Conservation (phyloP, 2,113 vertebrate genomes). For the Passer montanus region DNA sequence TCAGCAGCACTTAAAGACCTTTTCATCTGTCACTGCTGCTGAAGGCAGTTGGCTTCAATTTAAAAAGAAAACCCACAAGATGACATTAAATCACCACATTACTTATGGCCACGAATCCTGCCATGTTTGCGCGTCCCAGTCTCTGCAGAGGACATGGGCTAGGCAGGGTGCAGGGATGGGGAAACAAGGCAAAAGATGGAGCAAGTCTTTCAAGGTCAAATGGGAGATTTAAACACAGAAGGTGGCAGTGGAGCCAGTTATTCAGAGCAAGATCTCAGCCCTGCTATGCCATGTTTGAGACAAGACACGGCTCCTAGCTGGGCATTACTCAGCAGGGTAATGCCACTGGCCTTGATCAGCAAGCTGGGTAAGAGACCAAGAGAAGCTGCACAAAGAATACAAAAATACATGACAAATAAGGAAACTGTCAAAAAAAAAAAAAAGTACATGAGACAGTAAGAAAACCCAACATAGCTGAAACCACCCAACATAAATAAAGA, state of each 20-base stretch:
- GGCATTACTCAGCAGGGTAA: accelerated
- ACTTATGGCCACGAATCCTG: background rate
- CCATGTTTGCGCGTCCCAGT: accelerated
- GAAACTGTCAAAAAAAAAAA: background rate
- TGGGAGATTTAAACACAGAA: background rate
- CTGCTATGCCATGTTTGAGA: background rate
- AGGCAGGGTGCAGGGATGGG: background rate
- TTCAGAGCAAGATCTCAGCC: background rate
- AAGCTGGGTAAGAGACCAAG: background rate
- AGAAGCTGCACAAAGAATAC: background rate
- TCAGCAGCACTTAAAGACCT: background rate
- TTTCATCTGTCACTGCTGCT: background rate
- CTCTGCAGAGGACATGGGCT: background rate
- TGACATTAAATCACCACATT: background rate
- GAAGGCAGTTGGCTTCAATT: background rate
- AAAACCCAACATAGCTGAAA: background rate
- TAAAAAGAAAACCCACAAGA: background rate
- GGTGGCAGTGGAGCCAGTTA: background rate
- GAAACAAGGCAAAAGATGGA: background rate
- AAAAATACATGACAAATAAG: background rate
- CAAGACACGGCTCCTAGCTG: background rate
- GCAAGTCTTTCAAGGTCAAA: background rate
- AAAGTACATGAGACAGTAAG: background rate
- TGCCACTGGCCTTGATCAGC: background rate
- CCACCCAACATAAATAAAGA: background rate